Percentiles rank a stretch among this genome's conserved stretches.
Evolutionary conservation across 2,113 vertebrate species (phyloP).

Genomic region (Spermophilus dauricus): DNA sequence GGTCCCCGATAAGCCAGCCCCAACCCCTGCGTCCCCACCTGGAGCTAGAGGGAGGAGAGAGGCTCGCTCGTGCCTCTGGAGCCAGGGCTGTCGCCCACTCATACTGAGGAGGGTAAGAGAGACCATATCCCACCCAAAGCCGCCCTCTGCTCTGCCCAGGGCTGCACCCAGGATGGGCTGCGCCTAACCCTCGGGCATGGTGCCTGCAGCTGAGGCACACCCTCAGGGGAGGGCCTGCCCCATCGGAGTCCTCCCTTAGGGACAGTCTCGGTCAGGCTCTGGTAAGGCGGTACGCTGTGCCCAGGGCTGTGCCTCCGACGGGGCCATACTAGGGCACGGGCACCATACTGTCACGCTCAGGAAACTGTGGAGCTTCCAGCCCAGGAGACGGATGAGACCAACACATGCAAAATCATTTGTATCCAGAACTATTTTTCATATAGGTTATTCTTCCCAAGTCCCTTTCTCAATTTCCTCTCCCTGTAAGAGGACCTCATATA

Average conservation of each 20-base stretch:
- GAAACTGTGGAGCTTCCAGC: not conserved
- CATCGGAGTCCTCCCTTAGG: not conserved
- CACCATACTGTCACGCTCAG: not conserved
- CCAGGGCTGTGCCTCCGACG: not conserved
- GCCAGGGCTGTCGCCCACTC: not conserved
- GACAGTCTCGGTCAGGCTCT: not conserved
- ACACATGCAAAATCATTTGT: not conserved
- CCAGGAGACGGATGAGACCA: not conserved
- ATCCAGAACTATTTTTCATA: not conserved
- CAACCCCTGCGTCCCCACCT: not conserved
- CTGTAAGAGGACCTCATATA: not conserved
- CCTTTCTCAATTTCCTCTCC: not conserved
- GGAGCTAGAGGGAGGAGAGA: not conserved
- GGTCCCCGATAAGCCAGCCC: not conserved
- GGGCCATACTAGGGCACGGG: fast-evolving
- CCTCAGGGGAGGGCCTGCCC: not conserved
- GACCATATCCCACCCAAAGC: not conserved
- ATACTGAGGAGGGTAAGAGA: not conserved
- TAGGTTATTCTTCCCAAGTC: not conserved
- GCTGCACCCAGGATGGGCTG: not conserved
- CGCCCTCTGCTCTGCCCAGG: not conserved
- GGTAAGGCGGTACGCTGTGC: not conserved
- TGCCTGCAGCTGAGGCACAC: not conserved
- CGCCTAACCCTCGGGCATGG: not conserved
- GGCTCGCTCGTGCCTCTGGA: not conserved